Evolutionary conservation across 2,113 vertebrate species (phyloP).

Genomic region (Halcyon malimbica): DNA sequence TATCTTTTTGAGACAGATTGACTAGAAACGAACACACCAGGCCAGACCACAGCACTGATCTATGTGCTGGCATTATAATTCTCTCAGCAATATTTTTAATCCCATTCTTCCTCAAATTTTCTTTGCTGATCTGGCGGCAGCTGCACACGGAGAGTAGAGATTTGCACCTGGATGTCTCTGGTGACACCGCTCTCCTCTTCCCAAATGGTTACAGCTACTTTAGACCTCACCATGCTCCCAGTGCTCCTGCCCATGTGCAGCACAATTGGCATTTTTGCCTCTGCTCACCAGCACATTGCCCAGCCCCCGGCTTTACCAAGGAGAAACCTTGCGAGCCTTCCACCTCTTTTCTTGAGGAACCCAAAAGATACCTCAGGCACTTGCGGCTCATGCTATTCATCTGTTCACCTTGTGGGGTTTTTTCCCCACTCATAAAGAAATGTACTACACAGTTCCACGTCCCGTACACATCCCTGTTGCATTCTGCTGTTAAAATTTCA

Average conservation of each 20-base stretch:
- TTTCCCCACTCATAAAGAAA: neutral
- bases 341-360: neutral
- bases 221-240: neutral
- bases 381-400: neutral
- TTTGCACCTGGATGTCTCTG: neutral
- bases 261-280: accelerated
- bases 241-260: neutral
- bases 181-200: neutral
- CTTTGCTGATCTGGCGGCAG: neutral
- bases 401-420: neutral
- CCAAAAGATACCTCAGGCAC: neutral
- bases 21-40: neutral
- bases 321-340: neutral
- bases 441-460: accelerated
- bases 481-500: neutral
- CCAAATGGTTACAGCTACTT: neutral
- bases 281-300: neutral
- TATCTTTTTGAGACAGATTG: slow-evolving; percentile 30
- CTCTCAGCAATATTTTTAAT: slow-evolving; percentile 38
- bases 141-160: neutral
- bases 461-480: accelerated
- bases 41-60: neutral
- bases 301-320: neutral
- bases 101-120: neutral
- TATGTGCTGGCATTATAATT: slow-evolving; percentile 24